These are phyloP conservation scores for Choreutis nemorana DNA, from an alignment of 2,888 invertebrate species.

Conservation along the genomic window DNA sequence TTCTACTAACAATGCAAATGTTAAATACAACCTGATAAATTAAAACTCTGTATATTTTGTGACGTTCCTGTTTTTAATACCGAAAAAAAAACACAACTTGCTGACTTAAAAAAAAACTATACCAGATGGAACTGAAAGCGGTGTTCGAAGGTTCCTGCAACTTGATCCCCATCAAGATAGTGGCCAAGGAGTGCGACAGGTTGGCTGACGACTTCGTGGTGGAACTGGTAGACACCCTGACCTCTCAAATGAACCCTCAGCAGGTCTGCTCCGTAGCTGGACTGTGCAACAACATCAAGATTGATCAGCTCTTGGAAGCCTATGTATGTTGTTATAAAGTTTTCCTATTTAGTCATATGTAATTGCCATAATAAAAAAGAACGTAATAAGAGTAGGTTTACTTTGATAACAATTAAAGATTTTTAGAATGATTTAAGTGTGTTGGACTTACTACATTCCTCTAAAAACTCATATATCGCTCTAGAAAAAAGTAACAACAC, in stretches of 20 bases:
- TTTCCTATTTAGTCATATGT: neutral
- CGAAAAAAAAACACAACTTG: too few species aligned
- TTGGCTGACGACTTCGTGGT: conserved; percentile 87
- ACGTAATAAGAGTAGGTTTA: neutral
- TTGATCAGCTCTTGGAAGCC: conserved; percentile 71
- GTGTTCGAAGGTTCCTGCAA: conserved; percentile 90
- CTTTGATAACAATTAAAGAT: neutral
- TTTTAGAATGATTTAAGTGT: neutral
- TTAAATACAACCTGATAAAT: too few species aligned
- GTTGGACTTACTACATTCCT: neutral
- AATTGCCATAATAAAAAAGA: neutral
- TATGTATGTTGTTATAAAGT: conserved; percentile 32
- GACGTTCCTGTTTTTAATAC: too few species aligned
- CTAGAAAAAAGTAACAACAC: neutral
- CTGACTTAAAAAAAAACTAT: conserved; percentile 8
- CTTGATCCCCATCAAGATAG: conserved; percentile 76
- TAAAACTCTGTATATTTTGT: too few species aligned
- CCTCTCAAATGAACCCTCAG: conserved; percentile 91
- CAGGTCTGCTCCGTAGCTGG: conserved; percentile 89
- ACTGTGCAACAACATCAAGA: conserved; percentile 79
- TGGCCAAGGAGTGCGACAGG: conserved; percentile 79
- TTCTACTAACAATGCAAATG: too few species aligned
- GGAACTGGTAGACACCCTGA: conserved; percentile 84
- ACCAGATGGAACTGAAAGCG: conserved; percentile 79
- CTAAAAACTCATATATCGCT: too few species aligned